These are phyloP conservation scores for Mnemiopsis leidyi DNA, from an alignment of 37 sponge, comb jelly and placozoan species.

Conservation along the genomic window DNA sequence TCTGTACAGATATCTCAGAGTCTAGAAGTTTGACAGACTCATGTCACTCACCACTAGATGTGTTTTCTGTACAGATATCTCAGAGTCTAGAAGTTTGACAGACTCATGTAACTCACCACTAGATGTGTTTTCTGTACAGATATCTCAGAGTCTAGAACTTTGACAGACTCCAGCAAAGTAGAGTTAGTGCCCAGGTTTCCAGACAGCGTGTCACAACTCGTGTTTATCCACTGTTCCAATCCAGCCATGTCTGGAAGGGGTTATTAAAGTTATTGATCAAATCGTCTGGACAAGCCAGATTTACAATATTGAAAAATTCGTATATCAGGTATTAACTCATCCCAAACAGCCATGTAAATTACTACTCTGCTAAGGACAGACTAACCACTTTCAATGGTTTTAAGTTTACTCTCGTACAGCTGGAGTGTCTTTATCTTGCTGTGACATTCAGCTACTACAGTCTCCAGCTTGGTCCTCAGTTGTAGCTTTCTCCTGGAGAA, in stretches of 20 bases:
- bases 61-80: slow-evolving; percentile 1
- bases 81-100: background rate
- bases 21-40: too few relatives aligned
- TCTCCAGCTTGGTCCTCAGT: slow-evolving; percentile 41
- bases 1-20: too few relatives aligned
- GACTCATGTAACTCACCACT: background rate
- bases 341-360: too few relatives aligned
- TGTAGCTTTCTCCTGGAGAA: slow-evolving; percentile 48
- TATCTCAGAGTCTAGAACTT: background rate
- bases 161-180: slow-evolving; percentile 32
- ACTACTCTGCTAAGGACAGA: too few relatives aligned
- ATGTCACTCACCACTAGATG: too few relatives aligned
- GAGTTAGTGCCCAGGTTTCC: slow-evolving; percentile 16
- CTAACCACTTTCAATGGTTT: slow-evolving; percentile 21
- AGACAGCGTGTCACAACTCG: slow-evolving; percentile 31
- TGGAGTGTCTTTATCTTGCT: slow-evolving; percentile 51
- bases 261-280: too few relatives aligned
- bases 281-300: too few relatives aligned
- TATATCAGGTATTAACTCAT: too few relatives aligned
- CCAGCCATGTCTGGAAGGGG: background rate
- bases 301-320: too few relatives aligned
- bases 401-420: slow-evolving; percentile 37
- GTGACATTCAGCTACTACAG: slow-evolving; percentile 35
- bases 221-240: slow-evolving; percentile 37
- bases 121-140: background rate